Conservation (phyloP, 35 echinoderm and acorn worm species). For the Apostichopus californicus region DNA sequence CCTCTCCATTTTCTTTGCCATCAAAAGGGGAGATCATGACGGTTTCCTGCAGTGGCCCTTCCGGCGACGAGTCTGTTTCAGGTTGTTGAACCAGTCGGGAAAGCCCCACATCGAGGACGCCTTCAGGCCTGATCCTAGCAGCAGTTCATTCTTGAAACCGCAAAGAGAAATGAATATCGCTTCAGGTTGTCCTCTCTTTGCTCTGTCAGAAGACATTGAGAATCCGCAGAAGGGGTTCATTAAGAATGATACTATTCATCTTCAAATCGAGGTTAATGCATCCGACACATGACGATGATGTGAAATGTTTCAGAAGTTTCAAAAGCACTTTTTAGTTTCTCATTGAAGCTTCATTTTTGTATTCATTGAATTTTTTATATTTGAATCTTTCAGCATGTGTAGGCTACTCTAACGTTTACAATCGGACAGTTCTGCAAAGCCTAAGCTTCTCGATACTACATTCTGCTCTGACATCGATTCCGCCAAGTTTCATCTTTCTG, state of each 20-base stretch:
- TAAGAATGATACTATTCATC: conserved; percentile 38
- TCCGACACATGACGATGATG: too few species aligned
- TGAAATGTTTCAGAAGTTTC: too few species aligned
- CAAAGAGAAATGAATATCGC: conserved; percentile 56
- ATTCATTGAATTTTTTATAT: too few species aligned
- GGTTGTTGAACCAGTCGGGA: conserved; percentile 42
- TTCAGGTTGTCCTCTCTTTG: conserved; percentile 56
- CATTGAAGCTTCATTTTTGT: too few species aligned
- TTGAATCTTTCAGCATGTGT: too few species aligned
- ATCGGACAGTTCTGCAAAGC: too few species aligned
- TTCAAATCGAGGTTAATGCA: conserved; percentile 26
- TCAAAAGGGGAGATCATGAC: conserved; percentile 51
- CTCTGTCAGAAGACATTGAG: conserved; percentile 3
- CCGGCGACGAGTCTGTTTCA: conserved; percentile 32
- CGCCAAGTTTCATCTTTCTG: too few species aligned
- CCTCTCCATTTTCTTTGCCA: conserved; percentile 61
- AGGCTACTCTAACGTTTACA: too few species aligned
- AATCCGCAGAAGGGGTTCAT: conserved; percentile 39
- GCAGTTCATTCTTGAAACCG: conserved; percentile 49
- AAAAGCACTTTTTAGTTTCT: too few species aligned
- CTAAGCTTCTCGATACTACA: too few species aligned
- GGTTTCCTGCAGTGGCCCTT: conserved; percentile 56
- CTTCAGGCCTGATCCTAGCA: conserved; percentile 55
- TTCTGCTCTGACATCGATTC: too few species aligned
- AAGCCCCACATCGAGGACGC: conserved; percentile 25